Evolutionary conservation across 2,113 vertebrate species (phyloP), one percentile per base, ranked within the genome.

Genomic region (Carettochelys insculpta): DNA sequence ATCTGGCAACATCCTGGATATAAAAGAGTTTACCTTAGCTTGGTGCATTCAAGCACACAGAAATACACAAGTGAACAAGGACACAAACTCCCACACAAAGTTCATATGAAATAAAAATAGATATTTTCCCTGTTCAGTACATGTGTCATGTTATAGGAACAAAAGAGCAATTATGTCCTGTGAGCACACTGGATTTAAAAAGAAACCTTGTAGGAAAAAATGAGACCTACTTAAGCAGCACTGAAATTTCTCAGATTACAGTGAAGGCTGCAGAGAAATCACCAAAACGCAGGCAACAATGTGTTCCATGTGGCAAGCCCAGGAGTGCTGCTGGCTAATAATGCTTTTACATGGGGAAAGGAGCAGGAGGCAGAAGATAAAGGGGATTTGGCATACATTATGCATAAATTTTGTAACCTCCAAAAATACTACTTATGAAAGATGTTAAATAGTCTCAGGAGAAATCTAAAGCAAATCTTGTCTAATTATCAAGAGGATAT

Each of bases 1-100:
- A n/a, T n/a, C n/a, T n/a, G n/a, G n/a, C n/a, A n/a, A n/a, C n/a
- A n/a, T n/a, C n/a, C n/a, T n/a, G n/a, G n/a, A n/a, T n/a, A n/a
- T n/a, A n/a, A n/a, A n/a, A n/a, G n/a, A n/a, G n/a, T n/a, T n/a
- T n/a, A n/a, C n/a, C n/a, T n/a, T 75, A 7, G 25, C 45, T 79
- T 3, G 5, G n/a, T 25, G 14, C 38, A 48, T 27, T 85, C 11
- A 58, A 29, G 47, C 53, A 92, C 50, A 54, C 3, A 73, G 8
- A 47, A 77, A 53, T 17, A 25, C 2, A 87, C 79, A 92, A 80
- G 43, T 53, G 79, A 85, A 34, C 20, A 92, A 47, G 29, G 50
- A 92, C 94, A 90, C 7, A 5, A 93, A 92, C 27, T 61, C 11
- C 61, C 38, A 81, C 17, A 61, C 71, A 93, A 76, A 2, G 87